Conservation (phyloP, 2,888 invertebrate genomes). For the Julus scanicus region DNA sequence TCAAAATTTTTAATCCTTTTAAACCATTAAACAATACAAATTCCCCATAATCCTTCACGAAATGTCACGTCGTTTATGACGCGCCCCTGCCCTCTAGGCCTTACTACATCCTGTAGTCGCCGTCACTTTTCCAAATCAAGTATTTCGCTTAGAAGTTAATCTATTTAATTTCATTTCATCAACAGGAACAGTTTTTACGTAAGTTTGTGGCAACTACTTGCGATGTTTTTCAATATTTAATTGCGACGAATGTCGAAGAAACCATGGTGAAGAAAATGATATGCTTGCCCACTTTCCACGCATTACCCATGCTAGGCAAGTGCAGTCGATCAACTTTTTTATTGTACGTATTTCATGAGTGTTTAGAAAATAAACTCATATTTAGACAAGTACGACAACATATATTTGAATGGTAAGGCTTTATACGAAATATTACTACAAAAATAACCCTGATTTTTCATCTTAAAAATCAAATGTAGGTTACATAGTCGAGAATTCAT, state of each 20-base stretch:
- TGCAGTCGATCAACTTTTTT: background rate
- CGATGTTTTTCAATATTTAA: background rate
- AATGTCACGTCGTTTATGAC: background rate
- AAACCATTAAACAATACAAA: background rate
- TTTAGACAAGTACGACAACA: background rate
- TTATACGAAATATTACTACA: background rate
- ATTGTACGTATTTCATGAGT: background rate
- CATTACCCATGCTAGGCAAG: background rate
- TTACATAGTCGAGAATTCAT: background rate
- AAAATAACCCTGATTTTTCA: background rate
- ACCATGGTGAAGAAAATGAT: background rate
- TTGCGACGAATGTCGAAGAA: background rate
- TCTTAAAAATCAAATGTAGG: background rate
- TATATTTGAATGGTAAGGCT: background rate
- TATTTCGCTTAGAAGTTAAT: background rate
- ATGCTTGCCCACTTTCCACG: background rate
- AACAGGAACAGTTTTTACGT: background rate
- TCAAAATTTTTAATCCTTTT: too few species aligned
- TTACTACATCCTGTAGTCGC: background rate
- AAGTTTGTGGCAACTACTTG: background rate
- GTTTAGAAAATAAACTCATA: background rate
- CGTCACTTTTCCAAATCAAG: background rate
- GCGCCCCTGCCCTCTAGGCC: background rate
- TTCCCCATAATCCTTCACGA: conserved; percentile 17
- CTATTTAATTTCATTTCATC: background rate